Base-by-base conservation (phyloP, 2,113 vertebrate genomes). In the Apodemus speciosus region DNA sequence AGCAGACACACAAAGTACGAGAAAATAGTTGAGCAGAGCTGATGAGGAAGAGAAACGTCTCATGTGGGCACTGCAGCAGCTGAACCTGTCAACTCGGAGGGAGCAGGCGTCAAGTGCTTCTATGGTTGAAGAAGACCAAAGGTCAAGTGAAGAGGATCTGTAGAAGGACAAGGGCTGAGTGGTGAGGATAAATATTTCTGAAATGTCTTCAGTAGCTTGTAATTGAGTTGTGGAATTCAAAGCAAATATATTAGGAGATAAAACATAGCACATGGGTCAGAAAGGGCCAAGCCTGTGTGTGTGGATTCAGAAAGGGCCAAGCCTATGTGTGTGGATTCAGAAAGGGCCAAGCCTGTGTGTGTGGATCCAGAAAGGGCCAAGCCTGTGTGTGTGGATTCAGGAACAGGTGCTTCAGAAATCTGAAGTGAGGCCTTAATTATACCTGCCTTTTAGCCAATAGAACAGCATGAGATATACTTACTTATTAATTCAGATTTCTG, bases 131-230 rank as follows among this genome's bases (percentile, higher is more conserved):
- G 89, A 96, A 92, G 46, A 87, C 53, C 84, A 96, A 75, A 95
- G 96, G 97, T 96, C 94, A 96, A 96, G 72, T 92, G 91, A 96
- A 93, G 86, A 81, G n/a, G 85, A 92, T 87, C 64, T 87, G 46
- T 87, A 85, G 69, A 71, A 91, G 60, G 71, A 88, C 73, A 85
- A 32, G 73, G 80, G 88, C 88, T 95, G 90, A 92, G 95, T 94
- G 86, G 64, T 94, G 77, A 95, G 79, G 80, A 90, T 95, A 96
- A 96, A 93, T 96, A 91, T 90, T 91, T 97, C 96, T 94, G 53
- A 95, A 96, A 92, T 43, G 56, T 85, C 92, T 92, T 96, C 94
- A 92, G 88, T 96, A 94, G 93, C 80, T 62, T 92, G 53, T 92
- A 96, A 79, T 77, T 89, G 91, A 43, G 75, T 92, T 77, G 89